Evolutionary conservation across 2,797 vertebrate species (phyloP).

Genomic region (Trachurus trachurus): DNA sequence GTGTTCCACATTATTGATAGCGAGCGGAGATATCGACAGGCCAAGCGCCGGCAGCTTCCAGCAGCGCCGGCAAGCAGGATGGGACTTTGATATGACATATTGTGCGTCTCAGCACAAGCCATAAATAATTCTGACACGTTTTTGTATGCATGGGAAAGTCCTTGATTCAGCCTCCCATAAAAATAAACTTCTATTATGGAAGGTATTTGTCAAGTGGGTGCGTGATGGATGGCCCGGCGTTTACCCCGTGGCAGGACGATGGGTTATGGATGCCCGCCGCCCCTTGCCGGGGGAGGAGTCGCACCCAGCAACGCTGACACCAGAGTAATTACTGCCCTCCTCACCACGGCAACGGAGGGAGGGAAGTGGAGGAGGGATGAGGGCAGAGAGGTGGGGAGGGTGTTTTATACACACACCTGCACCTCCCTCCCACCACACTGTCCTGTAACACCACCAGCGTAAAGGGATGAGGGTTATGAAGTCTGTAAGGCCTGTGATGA

Average conservation of each 20-base stretch:
- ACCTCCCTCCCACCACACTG: slow-evolving; percentile 49
- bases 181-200: slow-evolving; percentile 99
- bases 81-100: slow-evolving; percentile 99
- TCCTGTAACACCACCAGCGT: slow-evolving; percentile 49
- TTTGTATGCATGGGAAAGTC: slow-evolving; percentile 99
- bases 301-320: slow-evolving; percentile 91
- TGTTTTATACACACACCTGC: slow-evolving; percentile 76
- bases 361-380: slow-evolving; percentile 55
- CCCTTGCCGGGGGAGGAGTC: slow-evolving; percentile 94
- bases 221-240: slow-evolving; percentile 97
- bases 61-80: slow-evolving; percentile 85
- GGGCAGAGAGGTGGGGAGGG: slow-evolving; percentile 43
- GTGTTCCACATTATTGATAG: slow-evolving; percentile 98
- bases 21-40: slow-evolving; percentile 96
- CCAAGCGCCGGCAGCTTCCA: slow-evolving; percentile 87
- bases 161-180: slow-evolving; percentile 99
- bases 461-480: slow-evolving; percentile 44
- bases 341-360: slow-evolving; percentile 72
- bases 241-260: slow-evolving; percentile 98
- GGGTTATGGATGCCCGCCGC: slow-evolving; percentile 96
- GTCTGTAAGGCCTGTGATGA: slow-evolving; percentile 41
- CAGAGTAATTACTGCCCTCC: slow-evolving; percentile 87
- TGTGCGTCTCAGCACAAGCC: slow-evolving; percentile 99
- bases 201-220: slow-evolving; percentile 99
- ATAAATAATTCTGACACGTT: slow-evolving; percentile 99